These are phyloP conservation scores for Trigoniulus corallinus DNA, from an alignment of 1,140 invertebrate genomes.

Conservation along the genomic window DNA sequence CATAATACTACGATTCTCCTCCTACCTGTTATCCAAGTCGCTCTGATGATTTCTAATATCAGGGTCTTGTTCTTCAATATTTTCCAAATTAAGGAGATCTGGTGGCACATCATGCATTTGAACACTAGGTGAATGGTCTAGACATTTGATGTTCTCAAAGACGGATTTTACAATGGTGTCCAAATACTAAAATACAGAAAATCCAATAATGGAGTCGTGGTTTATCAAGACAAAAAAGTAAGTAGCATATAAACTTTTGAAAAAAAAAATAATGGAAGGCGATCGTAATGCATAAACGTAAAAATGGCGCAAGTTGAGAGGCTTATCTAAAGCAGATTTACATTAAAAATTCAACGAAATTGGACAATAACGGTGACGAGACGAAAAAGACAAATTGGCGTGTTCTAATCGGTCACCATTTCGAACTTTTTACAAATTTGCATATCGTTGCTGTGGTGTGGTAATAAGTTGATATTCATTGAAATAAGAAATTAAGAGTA, in stretches of 20 bases:
- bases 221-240: conserved; percentile 9
- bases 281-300: too few relatives aligned
- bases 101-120: conserved; percentile 87
- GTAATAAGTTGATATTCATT: too few relatives aligned
- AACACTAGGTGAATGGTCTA: conserved; percentile 69
- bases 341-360: too few relatives aligned
- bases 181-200: conserved; percentile 44
- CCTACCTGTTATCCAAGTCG: conserved; percentile 50
- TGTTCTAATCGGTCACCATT: too few relatives aligned
- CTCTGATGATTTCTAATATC: conserved; percentile 60
- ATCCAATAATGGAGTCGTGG: conserved; percentile 7
- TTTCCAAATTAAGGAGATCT: conserved; percentile 33
- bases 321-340: too few relatives aligned
- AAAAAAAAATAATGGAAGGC: neutral
- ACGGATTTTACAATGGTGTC: conserved; percentile 71
- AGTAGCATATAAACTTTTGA: conserved; percentile 3
- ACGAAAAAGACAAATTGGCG: too few relatives aligned
- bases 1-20: conserved; percentile 1
- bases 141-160: conserved; percentile 73
- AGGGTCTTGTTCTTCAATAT: conserved; percentile 49
- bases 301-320: too few relatives aligned
- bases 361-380: too few relatives aligned
- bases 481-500: too few relatives aligned
- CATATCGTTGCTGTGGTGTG: neutral
- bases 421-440: neutral